Evolutionary conservation across 2,113 vertebrate species (phyloP).

Genomic region (Chaenocephalus aceratus): DNA sequence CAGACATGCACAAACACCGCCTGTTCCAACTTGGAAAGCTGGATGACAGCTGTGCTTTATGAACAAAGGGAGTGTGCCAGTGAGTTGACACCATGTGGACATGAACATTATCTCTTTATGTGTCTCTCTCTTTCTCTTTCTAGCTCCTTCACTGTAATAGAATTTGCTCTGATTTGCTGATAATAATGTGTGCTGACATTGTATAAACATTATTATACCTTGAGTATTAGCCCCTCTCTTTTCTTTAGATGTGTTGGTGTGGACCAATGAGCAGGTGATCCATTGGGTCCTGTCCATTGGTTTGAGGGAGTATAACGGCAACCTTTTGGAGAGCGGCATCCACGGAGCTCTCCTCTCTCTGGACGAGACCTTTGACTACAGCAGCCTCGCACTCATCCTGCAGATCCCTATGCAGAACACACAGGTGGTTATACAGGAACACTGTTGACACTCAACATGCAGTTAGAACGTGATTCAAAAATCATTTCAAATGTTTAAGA

Average conservation of each 20-base stretch:
- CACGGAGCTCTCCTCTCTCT: constrained; percentile 92
- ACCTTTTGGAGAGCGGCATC: constrained; percentile 92
- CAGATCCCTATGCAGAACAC: constrained; percentile 98
- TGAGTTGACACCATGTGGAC: constrained; percentile 68
- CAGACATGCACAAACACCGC: constrained; percentile 54
- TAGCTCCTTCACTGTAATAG: background rate
- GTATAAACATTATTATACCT: background rate
- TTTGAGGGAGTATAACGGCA: constrained; percentile 92
- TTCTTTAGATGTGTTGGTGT: constrained; percentile 91
- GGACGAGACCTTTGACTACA: constrained; percentile 96
- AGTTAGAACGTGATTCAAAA: background rate
- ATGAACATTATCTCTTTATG: constrained; percentile 68
- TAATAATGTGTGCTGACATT: background rate
- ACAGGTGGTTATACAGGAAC: constrained; percentile 83
- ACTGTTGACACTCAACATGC: background rate
- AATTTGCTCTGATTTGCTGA: background rate
- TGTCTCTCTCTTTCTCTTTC: constrained; percentile 24
- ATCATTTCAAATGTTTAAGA: background rate
- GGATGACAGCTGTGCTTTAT: constrained; percentile 79
- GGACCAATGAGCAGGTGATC: constrained; percentile 97
- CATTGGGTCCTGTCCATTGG: constrained; percentile 96
- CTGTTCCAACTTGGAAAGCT: constrained; percentile 79
- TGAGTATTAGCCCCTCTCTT: constrained; percentile 1
- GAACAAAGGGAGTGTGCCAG: constrained; percentile 80
- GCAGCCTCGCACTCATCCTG: constrained; percentile 93